Base-by-base conservation (phyloP, 2,113 vertebrate genomes). In the Mobula hypostoma region DNA sequence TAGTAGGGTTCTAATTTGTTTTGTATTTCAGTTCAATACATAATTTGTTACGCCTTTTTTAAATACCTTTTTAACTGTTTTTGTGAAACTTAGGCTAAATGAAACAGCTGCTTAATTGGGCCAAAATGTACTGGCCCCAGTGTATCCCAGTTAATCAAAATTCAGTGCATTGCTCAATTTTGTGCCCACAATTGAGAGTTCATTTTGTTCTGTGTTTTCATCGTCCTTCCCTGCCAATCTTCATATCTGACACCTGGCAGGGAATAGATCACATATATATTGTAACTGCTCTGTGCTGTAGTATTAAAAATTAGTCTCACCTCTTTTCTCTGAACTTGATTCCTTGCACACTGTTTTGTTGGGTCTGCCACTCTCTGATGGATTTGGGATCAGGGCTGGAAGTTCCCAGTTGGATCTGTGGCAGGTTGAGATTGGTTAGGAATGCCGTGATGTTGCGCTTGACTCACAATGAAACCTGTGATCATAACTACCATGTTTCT, bases 381-480 rank as follows among this genome's bases (percentile, higher is more conserved):
- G 61, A 66, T 68, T 19, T 90, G 85, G 63, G 85, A 66, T 90
- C 85, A 8, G 36, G 40, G 36, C 24, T 93, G 70, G 70, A 93
- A 93, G 76, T 93, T 74, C 3, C 70, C 91, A 93, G 36, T 74
- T 93, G 91, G 40, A 74, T 48, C 14, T 12, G 24, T 93, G 21
- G 68, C 70, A 76, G 24, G 36, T 56, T 48, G 91, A 29, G 68
- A 74, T 74, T 36, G 48, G 74, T 93, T 56, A 27, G 68, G 68
- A 93, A 93, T 93, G 91, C 91, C 9, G 1, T 74, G 91, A 70
- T 70, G 74, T 21, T 68, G 68, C 24, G 68, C 66, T 32, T 24
- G 19, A 21, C 70, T 74, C 91, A 93, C 56, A 74, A 40, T 48
- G 36, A 93, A 21, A 93, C 91, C 91, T 93, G 91, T 56, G 91